Base-by-base conservation (phyloP, 2,113 vertebrate species). In the Lophura nycthemera region DNA sequence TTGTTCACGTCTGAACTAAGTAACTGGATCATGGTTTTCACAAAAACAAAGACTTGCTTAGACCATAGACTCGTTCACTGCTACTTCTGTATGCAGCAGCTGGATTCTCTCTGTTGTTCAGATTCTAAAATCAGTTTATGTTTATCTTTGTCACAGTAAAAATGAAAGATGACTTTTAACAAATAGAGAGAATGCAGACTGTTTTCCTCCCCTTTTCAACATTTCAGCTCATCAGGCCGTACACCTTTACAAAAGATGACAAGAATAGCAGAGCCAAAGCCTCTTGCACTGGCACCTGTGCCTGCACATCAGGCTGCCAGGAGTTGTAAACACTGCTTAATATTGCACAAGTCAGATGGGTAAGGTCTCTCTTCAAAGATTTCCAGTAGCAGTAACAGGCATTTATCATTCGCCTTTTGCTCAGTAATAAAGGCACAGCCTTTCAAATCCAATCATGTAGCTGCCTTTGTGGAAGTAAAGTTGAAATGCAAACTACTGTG, bases 81-180 rank as follows among this genome's bases (percentile, higher is more conserved):
- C 50, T 83, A 27, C 79, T 91, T 52, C 16, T 79, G 50, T 72
- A 64, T 34, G 34, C 83, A 71, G 83, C 42, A 10, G 76, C 86
- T 30, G 77, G 91, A 50, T 22, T 24, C 21, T 82, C 27, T 52
- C 48, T 70, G 45, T 73, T 34, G 63, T 81, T 52, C 15, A 27
- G 50, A 52, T 27, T 52, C 50, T 52, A 27, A 27, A 8, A 52
- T 52, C 50, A 52, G 22, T 52, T 54, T 83, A 13, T 40, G 67
- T 73, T 61, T 83, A 84, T 90, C 74, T 66, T 79, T 87, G 69
- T 56, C 82, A 89, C 82, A 74, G 67, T 74, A 78, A 57, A 95
- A 95, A 70, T 8, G 34, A 80, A 95, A 88, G 85, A 92, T 71
- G 20, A 83, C 25, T 71, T 93, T 54, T 48, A 86, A 66, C 25